Base-by-base conservation (phyloP, 2,888 invertebrate species). In the Leptopilina drosophilae region DNA sequence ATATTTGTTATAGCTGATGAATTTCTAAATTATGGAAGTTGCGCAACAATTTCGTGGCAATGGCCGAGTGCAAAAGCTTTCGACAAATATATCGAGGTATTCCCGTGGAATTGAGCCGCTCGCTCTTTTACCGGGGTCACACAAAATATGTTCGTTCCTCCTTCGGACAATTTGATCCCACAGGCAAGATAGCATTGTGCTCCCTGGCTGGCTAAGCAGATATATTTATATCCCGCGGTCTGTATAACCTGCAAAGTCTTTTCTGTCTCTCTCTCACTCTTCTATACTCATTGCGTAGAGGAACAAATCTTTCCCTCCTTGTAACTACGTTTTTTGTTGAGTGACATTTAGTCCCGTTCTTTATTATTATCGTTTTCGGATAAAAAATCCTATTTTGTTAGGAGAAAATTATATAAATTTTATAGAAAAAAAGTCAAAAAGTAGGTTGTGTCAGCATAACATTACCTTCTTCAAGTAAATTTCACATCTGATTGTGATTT, bases 91-190 rank as follows among this genome's bases (percentile, higher is more conserved):
- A 90, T 90, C 89, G 89, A 89, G 89, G 89, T 89, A 90, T 90
- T 90, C 87, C 84, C 81, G 84, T 88, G 89, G 90, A 89, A 90
- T 89, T 89, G 89, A 90, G 87, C 89, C 83, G 87, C 85, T 85
- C 84, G 82, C 85, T 81, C 81, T 84, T 82, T 79, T 81, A 84
- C 80, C 85, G 89, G 88, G 89, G 90, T 89, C 88, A 90, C 87
- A 85, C 89, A 86, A 90, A 90, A 90, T 90, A 90, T 90, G 90
- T 89, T 90, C 88, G 89, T 90, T 89, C 89, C 86, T 87, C 84
- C 89, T 88, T 89, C 88, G 87, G 87, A 90, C 90, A 90, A 90
- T 90, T 90, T 90, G 90, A 90, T 90, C 87, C 87, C 86, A 85
- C 83, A 85, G 85, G 73, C 81, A 84, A 90, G 90, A 90, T 90